A percentile compares a stretch with the other conserved stretches of the same genome.
Evolutionary conservation across 1,140 invertebrate species (phyloP).

Genomic region (Heliconius himera): DNA sequence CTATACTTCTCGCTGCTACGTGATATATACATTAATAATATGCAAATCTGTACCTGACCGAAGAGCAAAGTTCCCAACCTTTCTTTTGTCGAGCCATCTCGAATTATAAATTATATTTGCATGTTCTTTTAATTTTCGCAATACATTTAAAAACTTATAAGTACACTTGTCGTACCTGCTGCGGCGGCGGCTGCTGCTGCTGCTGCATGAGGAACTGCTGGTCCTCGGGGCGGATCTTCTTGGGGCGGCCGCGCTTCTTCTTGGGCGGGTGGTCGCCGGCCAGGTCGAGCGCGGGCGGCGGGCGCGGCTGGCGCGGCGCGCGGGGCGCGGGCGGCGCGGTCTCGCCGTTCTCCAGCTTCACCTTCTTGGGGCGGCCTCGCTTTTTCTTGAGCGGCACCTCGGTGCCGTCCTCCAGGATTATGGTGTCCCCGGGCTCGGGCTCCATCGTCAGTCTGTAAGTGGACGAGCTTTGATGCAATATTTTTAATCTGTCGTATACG

Average conservation of each 20-base stretch:
- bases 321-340: conserved; percentile 82
- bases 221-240: conserved; percentile 88
- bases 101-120: no score
- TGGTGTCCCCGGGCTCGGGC: conserved; percentile 66
- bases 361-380: conserved; percentile 92
- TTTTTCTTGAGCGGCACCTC: conserved; percentile 90
- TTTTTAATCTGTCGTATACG: conserved; percentile 52
- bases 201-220: conserved; percentile 76
- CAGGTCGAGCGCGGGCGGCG: conserved; percentile 56
- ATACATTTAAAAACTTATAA: no score
- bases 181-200: conserved; percentile 66
- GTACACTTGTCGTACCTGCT: conserved; percentile 30
- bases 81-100: no score
- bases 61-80: no score
- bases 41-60: no score
- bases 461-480: conserved; percentile 53
- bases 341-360: conserved; percentile 85
- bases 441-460: conserved; percentile 77
- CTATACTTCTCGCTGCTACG: no score
- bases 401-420: conserved; percentile 50
- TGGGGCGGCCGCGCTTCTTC: conserved; percentile 92
- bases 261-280: conserved; percentile 84
- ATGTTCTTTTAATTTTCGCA: no score
- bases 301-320: conserved; percentile 79
- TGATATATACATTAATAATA: no score